Base-by-base conservation (phyloP, 2,113 vertebrate genomes). In the Synodontis membranacea region DNA sequence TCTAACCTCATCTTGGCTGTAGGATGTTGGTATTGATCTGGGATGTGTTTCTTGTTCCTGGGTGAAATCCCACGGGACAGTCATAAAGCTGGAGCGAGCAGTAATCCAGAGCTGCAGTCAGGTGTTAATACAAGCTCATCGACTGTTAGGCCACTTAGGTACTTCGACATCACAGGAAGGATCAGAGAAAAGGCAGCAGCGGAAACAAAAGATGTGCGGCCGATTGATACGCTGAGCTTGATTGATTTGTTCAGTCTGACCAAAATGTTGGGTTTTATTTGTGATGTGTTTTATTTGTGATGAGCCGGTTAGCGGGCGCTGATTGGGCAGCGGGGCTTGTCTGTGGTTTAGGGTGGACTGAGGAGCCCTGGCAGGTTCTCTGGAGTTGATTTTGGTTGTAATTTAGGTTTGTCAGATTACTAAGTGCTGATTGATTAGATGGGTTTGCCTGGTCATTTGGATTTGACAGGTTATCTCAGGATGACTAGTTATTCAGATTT, bases 101-200 rank as follows among this genome's bases (percentile, higher is more conserved):
- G 84, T 86, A 92, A 87, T 92, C 56, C 86, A 84, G 85, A 84
- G 87, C 87, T 66, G 88, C 91, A 94, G 92, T 93, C 94, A 93
- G 92, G 93, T 94, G 94, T 94, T 94, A 94, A 95, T 93, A 94
- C 91, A 91, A 92, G 91, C 92, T 93, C 94, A 93, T 93, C 94
- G 94, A 95, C 92, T 85, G 86, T 89, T 87, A 86, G 85, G 88
- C 91, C 91, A 93, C 92, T 94, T 93, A 92, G 93, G 91, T 92
- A 93, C 91, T 94, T 94, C 93, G 94, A 94, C 91, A 93, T 90
- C 90, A 88, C 89, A 85, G 87, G 84, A 83, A 28, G 64, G 64
- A 82, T 75, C 46, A 91, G 75, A 81, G 56, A 79, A 79, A 52
- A 39, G 54, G 39, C n/a, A 19, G 23, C 42, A 80, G 66, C 31